phyloP scores from a whole-genome alignment of 2,888 invertebrate species.

The Crossocerus cetratus region DNA sequence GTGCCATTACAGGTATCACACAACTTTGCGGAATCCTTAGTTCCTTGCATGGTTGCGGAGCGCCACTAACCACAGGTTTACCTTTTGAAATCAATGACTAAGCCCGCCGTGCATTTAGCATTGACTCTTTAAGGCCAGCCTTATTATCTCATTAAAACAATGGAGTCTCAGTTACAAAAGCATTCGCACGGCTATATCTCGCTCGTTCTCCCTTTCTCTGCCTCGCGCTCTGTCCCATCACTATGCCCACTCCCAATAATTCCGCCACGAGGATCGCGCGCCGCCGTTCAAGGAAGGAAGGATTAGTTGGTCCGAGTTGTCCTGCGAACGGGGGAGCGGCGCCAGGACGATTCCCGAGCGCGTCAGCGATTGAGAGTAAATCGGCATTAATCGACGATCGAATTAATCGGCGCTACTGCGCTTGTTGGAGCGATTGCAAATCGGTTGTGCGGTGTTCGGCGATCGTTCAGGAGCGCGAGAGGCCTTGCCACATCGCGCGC shows the following conservation, averaged over 20 bases:
- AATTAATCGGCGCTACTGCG: no score
- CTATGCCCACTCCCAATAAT: no score
- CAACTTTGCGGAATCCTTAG: constrained; percentile 34
- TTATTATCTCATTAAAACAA: constrained; percentile 11
- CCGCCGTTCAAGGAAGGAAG: no score
- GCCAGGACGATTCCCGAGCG: no score
- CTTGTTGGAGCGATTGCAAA: constrained; percentile 24
- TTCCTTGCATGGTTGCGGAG: constrained; percentile 37
- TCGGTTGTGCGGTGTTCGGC: constrained; percentile 26
- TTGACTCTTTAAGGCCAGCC: neutral
- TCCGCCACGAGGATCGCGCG: no score
- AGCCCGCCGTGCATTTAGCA: constrained; percentile 17
- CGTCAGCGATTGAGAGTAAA: no score
- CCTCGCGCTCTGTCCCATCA: neutral
- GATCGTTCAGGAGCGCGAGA: constrained; percentile 33
- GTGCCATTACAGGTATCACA: constrained; percentile 54
- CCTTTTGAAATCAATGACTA: constrained; percentile 45
- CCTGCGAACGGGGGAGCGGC: no score
- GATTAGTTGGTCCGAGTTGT: no score
- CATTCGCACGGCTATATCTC: neutral
- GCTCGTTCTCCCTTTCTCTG: neutral
- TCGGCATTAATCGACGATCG: no score
- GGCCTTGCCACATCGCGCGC: constrained; percentile 41
- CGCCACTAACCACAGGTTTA: constrained; percentile 44
- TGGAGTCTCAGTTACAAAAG: neutral